Percentiles rank a stretch among this genome's conserved stretches.
Evolutionary conservation across 2,888 invertebrate genomes (phyloP).

Genomic region (Drosophila emarginata): DNA sequence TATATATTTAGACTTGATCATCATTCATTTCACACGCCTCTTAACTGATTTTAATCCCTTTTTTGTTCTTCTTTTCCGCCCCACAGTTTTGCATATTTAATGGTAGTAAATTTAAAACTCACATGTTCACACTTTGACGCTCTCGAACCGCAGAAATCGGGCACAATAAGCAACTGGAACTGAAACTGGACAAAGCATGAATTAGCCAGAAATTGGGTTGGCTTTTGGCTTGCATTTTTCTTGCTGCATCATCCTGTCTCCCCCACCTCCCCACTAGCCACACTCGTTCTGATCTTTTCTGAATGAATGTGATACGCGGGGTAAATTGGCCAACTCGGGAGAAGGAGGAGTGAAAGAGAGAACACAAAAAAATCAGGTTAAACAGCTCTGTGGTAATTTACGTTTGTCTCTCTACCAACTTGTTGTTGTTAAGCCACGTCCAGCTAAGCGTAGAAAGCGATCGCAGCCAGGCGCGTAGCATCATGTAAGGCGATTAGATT

Average conservation of each 20-base stretch:
- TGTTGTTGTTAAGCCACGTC: conserved; percentile 36
- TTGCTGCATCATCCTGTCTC: conserved; percentile 62
- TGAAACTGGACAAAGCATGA: conserved; percentile 47
- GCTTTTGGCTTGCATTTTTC: conserved; percentile 49
- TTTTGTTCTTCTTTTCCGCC: conserved; percentile 1
- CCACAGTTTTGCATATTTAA: conserved; percentile 47
- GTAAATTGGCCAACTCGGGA: conserved; percentile 50
- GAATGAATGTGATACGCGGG: conserved; percentile 61
- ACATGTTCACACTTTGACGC: conserved; percentile 58
- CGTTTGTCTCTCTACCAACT: conserved; percentile 46
- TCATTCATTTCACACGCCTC: conserved; percentile 50
- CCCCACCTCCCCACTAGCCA: conserved; percentile 12
- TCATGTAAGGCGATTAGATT: conserved; percentile 31
- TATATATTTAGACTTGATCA: background rate
- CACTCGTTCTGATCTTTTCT: conserved; percentile 44
- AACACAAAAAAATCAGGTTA: conserved; percentile 68
- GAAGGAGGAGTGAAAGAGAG: background rate
- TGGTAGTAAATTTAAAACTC: conserved; percentile 49
- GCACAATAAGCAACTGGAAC: conserved; percentile 14
- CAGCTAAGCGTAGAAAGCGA: conserved; percentile 66
- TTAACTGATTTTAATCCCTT: conserved; percentile 39
- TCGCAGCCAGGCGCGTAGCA: conserved; percentile 13
- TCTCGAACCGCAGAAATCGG: background rate
- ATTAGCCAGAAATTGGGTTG: conserved; percentile 58
- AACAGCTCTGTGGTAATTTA: conserved; percentile 67